Conservation (phyloP, 2,113 vertebrate genomes). For the Oncorhynchus gorbuscha region DNA sequence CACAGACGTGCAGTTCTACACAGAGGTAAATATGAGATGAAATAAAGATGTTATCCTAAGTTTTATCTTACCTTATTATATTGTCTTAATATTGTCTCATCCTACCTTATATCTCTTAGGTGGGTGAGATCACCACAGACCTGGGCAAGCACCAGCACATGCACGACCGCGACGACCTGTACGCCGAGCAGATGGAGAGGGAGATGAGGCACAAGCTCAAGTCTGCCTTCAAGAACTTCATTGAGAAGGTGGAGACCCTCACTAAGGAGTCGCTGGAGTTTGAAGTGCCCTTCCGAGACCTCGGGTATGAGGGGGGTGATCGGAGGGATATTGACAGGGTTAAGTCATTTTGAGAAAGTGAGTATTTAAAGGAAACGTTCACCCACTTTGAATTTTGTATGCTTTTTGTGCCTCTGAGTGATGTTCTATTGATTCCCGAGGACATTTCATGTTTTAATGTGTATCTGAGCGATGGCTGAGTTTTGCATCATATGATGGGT, state of each 20-base stretch:
- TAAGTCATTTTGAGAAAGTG: too few species aligned
- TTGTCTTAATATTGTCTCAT: too few species aligned
- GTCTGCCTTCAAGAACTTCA: constrained; percentile 96
- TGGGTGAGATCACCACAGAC: constrained; percentile 94
- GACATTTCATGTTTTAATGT: too few species aligned
- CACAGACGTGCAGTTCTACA: constrained; percentile 97
- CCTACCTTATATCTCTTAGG: constrained; percentile 28
- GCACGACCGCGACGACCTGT: constrained; percentile 95
- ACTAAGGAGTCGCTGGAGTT: constrained; percentile 95
- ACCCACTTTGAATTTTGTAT: too few species aligned
- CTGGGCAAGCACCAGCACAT: constrained; percentile 96
- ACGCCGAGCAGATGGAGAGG: constrained; percentile 94
- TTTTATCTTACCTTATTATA: too few species aligned
- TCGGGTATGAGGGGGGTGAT: constrained; percentile 76
- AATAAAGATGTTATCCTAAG: too few species aligned
- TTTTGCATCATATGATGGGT: too few species aligned
- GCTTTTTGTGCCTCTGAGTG: too few species aligned
- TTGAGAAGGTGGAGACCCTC: constrained; percentile 93
- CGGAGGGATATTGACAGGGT: too few species aligned
- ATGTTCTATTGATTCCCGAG: too few species aligned
- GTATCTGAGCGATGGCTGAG: too few species aligned
- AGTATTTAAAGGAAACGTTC: too few species aligned
- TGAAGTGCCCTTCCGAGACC: constrained; percentile 91
- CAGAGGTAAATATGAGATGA: constrained; percentile 62
- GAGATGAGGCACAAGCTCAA: constrained; percentile 98